Evolutionary conservation across 2,797 vertebrate genomes (phyloP), one percentile per base, ranked within the genome.

Genomic region (Heteromormyrus szaboi): DNA sequence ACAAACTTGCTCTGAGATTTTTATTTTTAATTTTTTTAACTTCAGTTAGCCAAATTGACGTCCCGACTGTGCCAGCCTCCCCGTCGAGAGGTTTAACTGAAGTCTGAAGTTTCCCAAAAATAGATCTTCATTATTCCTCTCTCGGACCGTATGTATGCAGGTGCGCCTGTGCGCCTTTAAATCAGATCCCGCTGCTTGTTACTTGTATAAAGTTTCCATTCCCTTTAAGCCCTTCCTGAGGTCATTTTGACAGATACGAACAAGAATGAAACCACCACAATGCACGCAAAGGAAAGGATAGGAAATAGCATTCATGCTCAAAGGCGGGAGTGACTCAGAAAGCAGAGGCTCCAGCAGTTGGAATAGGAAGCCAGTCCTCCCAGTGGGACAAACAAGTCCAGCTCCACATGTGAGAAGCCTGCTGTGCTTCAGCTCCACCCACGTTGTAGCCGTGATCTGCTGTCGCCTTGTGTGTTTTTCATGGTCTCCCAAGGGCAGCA

Each of bases 281-380:
- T 41, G 50, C 85, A 37, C 9, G 85, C 25, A 41, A 86, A 41
- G 85, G 50, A 86, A 56, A 59, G 29, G 53, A 59, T 33, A 56
- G 51, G 51, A 56, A 86, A 44, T 86, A 54, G 85, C 51, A 59
- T 12, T 59, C 53, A 6, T 56, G 17, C 53, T 54, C 25, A 9
- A 25, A 53, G 84, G 83, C n/a, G 5, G 83, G 25, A 37, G 53
- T 59, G 53, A 86, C 85, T 86, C 85, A 41, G 85, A 59, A 85
- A 12, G 85, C 29, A 41, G 51, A 22, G 53, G 33, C 25, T 29
- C n/a, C 46, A 12, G 81, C 44, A 48, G 12, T 11, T 54, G 19
- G 53, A 56, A 33, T 41, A 51, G 33, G 85, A 86, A 59, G 46
- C 12, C 33, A 11, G 17, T 9, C 29, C 53, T 86, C 51, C 85